Base-by-base conservation (phyloP, 2,888 invertebrate species). In the Andrena minutula region DNA sequence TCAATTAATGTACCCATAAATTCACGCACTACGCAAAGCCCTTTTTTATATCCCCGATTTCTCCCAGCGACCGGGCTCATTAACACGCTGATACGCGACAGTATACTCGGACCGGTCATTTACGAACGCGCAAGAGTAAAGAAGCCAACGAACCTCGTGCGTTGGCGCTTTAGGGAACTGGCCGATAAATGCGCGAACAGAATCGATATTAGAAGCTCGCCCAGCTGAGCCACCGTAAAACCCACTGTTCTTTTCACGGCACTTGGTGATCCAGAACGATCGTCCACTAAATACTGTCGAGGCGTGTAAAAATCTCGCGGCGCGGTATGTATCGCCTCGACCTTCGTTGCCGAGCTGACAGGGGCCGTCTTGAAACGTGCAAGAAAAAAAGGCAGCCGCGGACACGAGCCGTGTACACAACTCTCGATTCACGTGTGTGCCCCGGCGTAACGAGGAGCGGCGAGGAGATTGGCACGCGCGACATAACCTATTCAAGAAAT, bases 401-500 rank as follows among this genome's bases (percentile, higher is more conserved):
- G n/a, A 75, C 63, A 26, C 56, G 60, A 49, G 61, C 51, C 26
- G 8, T 61, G 41, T 51, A 51, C 61, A 64, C 66, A 35, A 49
- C 12, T n/a, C 35, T 8, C 76, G 70, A 79, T 78, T 74, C 79
- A 71, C 74, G 71, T 60, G 83, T 68, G 65, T 32, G 74, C 41
- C 28, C 49, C 47, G 8, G 16, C 41, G 64, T 60, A 77, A 53
- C 72, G 60, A 75, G 71, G 63, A 66, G n/a, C 68, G 35, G 70
- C 58, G 28, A 26, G 60, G 49, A 83, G 83, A 70, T 72, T 35
- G 70, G 77, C 83, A 77, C 69, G 83, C 83, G 66, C 83, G 75
- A 83, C 83, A 83, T 83, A 83, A 83, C 84, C 83, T 83, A 83
- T 83, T 77, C 65, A 66, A 78, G 78, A 61, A 70, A 78, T 75